Evolutionary conservation across 1,140 invertebrate species (phyloP), one percentile per base, ranked within the genome.

Genomic region (Oppia nitens): DNA sequence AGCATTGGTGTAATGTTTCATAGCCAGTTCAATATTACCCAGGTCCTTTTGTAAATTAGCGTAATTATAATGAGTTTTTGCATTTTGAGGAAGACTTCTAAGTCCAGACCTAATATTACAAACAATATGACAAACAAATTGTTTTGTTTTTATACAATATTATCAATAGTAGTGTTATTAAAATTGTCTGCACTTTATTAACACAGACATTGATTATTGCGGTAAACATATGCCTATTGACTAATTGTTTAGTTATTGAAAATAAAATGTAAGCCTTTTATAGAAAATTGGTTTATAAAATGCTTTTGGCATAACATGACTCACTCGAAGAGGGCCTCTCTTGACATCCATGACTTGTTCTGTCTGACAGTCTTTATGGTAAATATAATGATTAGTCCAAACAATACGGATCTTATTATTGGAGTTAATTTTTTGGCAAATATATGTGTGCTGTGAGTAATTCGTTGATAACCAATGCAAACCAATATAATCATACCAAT

Each of bases 41-140:
- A 78, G 75, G 69, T 90, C 87, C 68, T 84, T 80, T 54, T 86
- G 76, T 67, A 85, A 83, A 75, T 92, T 92, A 23, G 82, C 87
- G 69, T 84, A 88, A 72, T 91, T 91, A 74, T 89, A 92, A 73
- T 90, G 87, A 73, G 88, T 81, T 73, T 92, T 91, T 25, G 86
- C 86, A 69, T 91, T 92, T 69, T 84, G 78, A 0, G 87, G 86
- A 23, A 88, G 69, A 2, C 82, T 80, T 62, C 78, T 74, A 28
- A 91, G 69, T 20, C 87, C 87, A 11, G 87, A 80, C 68, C 87
- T 90, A 75, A 52, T 53, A 24, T 60, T 28, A 2, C 3, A 12
- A 54, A 48, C 17, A 53, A 61, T 32, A 48, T 28, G 26, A 20
- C 20, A 53, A 53, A 47, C 3, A 32, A 50, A 25, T 23, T 20